A percentile compares a stretch with the other conserved stretches of the same genome.
Evolutionary conservation across 2,113 vertebrate genomes (phyloP).

Genomic region (Cinclus cinclus): DNA sequence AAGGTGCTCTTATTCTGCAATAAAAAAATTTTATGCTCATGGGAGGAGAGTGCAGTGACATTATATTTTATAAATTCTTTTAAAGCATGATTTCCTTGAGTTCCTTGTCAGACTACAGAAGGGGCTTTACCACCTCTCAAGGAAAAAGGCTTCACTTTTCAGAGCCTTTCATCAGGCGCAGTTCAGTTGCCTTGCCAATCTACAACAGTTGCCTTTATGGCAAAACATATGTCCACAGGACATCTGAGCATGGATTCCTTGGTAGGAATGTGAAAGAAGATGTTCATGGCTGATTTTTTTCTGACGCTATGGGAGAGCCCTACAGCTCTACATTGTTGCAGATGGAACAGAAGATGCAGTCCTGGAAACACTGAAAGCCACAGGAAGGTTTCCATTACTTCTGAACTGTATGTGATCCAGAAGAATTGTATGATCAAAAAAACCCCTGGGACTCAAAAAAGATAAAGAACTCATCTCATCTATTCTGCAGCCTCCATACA

Average conservation of each 20-base stretch:
- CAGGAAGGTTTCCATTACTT: background rate
- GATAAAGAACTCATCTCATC: background rate
- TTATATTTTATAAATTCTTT: background rate
- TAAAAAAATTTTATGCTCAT: background rate
- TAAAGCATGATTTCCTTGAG: background rate
- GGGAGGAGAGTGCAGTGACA: background rate
- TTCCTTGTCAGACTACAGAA: background rate
- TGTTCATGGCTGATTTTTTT: background rate
- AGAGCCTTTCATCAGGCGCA: background rate
- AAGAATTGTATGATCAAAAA: background rate
- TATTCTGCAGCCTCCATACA: background rate
- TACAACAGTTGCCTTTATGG: background rate
- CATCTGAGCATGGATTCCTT: background rate
- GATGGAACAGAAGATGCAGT: background rate
- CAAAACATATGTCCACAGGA: rapidly evolving
- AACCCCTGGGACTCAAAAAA: background rate
- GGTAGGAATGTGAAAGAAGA: background rate
- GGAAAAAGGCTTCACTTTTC: background rate
- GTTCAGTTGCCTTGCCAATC: background rate
- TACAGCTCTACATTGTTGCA: background rate
- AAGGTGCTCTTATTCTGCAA: background rate
- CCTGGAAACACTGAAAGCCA: background rate
- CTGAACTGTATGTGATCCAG: background rate
- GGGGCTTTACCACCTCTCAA: background rate
- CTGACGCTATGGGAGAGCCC: background rate